phyloP scores from a whole-genome alignment of 2,888 invertebrate genomes.

The Corythucha ciliata region DNA sequence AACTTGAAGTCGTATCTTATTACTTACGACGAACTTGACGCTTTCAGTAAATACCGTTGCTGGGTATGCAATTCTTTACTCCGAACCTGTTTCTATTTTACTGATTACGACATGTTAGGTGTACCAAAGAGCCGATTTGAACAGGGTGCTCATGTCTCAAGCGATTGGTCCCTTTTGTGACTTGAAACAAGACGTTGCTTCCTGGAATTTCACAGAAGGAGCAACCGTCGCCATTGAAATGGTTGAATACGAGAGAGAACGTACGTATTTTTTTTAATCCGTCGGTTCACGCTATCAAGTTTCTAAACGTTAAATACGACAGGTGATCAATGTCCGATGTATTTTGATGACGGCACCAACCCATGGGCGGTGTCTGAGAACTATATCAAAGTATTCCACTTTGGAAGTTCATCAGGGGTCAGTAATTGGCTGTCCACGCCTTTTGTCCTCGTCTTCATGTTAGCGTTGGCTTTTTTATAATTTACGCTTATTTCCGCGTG shows the following conservation, averaged over 20 bases:
- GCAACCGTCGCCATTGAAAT: conserved; percentile 86
- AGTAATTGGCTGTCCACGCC: conserved; percentile 5
- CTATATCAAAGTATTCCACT: conserved; percentile 60
- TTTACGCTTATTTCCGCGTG: conserved; percentile 21
- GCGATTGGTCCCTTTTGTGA: conserved; percentile 88
- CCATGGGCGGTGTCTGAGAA: conserved; percentile 70
- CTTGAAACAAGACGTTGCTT: conserved; percentile 78
- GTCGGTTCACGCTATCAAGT: no score
- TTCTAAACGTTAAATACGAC: no score
- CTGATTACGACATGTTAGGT: conserved; percentile 35
- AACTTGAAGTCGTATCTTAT: conserved; percentile 92
- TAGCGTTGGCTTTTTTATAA: conserved; percentile 21
- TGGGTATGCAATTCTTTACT: conserved; percentile 59
- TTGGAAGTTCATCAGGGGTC: conserved; percentile 34
- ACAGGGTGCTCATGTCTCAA: conserved; percentile 69
- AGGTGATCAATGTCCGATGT: conserved; percentile 94
- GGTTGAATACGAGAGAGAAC: conserved; percentile 83
- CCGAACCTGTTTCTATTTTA: not conserved
- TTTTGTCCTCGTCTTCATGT: conserved; percentile 10
- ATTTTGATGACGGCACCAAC: conserved; percentile 86
- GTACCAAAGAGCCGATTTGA: conserved; percentile 89
- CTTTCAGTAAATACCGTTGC: conserved; percentile 89
- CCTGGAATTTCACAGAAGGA: conserved; percentile 81
- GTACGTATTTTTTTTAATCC: conserved; percentile 50
- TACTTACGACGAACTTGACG: conserved; percentile 92